These are phyloP conservation scores for Chloromyia formosa DNA, from an alignment of 2,888 invertebrate species.

Conservation along the genomic window DNA sequence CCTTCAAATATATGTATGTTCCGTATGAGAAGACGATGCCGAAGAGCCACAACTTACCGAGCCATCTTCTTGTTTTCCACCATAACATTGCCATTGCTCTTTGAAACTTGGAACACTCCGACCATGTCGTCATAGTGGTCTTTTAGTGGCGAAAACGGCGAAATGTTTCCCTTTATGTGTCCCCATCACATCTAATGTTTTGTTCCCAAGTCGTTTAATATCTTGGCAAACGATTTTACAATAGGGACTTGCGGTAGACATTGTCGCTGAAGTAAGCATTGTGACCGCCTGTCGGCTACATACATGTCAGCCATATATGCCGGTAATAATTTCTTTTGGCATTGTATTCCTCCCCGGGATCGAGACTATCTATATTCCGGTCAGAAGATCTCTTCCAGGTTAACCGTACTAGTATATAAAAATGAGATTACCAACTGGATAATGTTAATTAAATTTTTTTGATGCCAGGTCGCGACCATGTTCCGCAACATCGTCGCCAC, in stretches of 20 bases:
- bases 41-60: not conserved
- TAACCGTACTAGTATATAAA: slow-evolving; percentile 41
- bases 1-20: slow-evolving; percentile 26
- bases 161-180: slow-evolving; percentile 24
- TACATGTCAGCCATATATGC: slow-evolving; percentile 43
- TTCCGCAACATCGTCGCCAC: slow-evolving; percentile 19
- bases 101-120: not conserved
- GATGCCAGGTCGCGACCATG: slow-evolving; percentile 28
- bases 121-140: slow-evolving; percentile 13
- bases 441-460: slow-evolving; percentile 45
- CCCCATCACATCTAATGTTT: slow-evolving; percentile 33
- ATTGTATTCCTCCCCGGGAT: slow-evolving; percentile 23
- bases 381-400: slow-evolving; percentile 36
- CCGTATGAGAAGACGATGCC: slow-evolving; percentile 33
- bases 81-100: slow-evolving; percentile 31
- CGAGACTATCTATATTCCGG: slow-evolving; percentile 29
- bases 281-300: slow-evolving; percentile 41
- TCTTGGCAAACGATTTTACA: slow-evolving; percentile 30
- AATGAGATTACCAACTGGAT: slow-evolving; percentile 45
- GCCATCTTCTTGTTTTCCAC: slow-evolving; percentile 38
- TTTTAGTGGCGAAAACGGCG: slow-evolving; percentile 27
- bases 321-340: slow-evolving; percentile 44
- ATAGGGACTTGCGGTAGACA: slow-evolving; percentile 21
- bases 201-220: slow-evolving; percentile 38
- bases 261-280: slow-evolving; percentile 24